Evolutionary conservation across 2,113 vertebrate species (phyloP).

Genomic region (Brienomyrus brachyistius): DNA sequence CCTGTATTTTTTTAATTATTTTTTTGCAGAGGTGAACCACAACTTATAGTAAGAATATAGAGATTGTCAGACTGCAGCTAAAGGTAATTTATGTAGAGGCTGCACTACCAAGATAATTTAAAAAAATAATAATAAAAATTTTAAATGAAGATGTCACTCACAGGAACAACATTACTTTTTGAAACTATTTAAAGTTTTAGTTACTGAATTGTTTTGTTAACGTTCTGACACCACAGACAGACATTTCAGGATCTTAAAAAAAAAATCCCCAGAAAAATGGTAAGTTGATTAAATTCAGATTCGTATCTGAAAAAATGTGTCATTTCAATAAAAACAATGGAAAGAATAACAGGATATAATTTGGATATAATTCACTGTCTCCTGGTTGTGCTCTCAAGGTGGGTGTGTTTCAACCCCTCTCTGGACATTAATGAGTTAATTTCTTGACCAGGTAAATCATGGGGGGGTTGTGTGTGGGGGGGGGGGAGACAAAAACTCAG

Average conservation of each 20-base stretch:
- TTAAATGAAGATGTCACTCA: neutral
- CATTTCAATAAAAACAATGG: neutral
- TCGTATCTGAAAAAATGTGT: neutral
- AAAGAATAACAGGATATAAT: neutral
- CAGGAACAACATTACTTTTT: neutral
- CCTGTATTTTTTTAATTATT: neutral
- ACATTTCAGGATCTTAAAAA: neutral
- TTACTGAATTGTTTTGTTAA: neutral
- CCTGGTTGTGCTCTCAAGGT: neutral
- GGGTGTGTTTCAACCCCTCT: neutral
- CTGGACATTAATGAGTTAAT: constrained; percentile 42
- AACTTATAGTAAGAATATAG: constrained; percentile 15
- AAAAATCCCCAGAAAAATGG: too few relatives aligned
- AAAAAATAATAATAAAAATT: neutral
- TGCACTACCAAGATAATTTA: neutral
- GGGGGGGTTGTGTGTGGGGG: constrained; percentile 14
- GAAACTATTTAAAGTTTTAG: neutral
- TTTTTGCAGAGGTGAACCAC: neutral
- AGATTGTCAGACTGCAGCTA: constrained; percentile 11
- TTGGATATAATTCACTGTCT: neutral
- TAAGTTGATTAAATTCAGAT: too few relatives aligned
- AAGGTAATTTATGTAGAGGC: neutral
- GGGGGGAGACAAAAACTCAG: constrained; percentile 65
- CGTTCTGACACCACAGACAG: neutral
- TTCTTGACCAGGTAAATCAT: constrained; percentile 72